These are phyloP conservation scores for Lamprotornis superbus DNA, from an alignment of 2,113 vertebrate species.

Conservation along the genomic window DNA sequence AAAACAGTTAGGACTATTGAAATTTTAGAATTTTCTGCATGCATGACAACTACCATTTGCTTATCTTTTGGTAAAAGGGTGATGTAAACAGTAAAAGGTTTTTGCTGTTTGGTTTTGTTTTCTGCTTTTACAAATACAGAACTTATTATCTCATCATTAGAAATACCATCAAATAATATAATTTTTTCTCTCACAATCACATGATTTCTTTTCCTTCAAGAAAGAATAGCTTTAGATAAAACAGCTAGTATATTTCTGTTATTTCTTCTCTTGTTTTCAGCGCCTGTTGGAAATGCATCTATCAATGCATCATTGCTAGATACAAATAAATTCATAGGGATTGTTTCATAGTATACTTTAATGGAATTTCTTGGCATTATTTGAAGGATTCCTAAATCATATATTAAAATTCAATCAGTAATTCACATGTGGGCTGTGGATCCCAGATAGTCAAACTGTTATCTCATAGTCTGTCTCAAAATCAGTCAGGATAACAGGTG, in stretches of 20 bases:
- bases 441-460: background rate
- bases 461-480: background rate
- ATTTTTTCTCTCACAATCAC: background rate
- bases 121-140: background rate
- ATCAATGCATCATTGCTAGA: background rate
- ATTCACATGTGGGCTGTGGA: background rate
- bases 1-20: background rate
- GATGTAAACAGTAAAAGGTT: background rate
- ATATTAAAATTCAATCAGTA: background rate
- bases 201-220: background rate
- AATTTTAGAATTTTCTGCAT: background rate
- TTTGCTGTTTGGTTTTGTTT: background rate
- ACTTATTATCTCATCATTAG: background rate
- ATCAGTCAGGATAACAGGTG: fast-evolving
- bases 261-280: background rate
- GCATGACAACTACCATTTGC: background rate
- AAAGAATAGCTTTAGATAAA: background rate
- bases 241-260: background rate
- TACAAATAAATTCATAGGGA: background rate
- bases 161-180: background rate
- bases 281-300: background rate
- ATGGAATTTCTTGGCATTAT: background rate
- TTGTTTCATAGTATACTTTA: background rate
- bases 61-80: background rate
- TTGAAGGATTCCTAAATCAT: background rate